Base-by-base conservation (phyloP, 2,113 vertebrate genomes). In the Morone chrysops region DNA sequence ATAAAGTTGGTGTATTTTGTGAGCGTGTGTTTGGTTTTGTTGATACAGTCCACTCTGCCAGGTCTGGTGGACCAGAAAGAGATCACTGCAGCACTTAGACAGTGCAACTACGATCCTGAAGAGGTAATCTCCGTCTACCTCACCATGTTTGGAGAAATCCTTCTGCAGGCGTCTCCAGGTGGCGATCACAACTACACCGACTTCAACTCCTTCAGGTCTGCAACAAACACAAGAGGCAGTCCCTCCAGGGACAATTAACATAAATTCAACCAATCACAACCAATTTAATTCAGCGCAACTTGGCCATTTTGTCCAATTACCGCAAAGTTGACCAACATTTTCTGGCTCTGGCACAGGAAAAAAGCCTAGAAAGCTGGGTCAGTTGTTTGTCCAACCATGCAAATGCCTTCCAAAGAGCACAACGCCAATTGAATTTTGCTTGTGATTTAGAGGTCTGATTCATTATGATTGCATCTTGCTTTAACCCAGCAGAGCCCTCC, bases 31-130 rank as follows among this genome's bases (percentile, higher is more conserved):
- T 13, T 63, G 12, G 8, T 7, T 80, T 18, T 36, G 5, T 31
- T 38, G 12, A 50, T 74, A 1, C 76, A 95, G 94, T 83, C 87
- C 5, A 54, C 88, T 1, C 87, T 94, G 14, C 94, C 94, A 17
- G 92, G 92, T 4, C 87, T 94, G 63, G 80, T 83, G 70, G 94
- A 95, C 77, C 89, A 91, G 80, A 92, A 91, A 70, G 94, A 94
- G 83, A 93, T 94, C n/a, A 84, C 89, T 0, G 94, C 94, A 13
- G 93, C 92, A 5, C 92, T 94, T 36, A 77, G 92, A 50, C 93
- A 92, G 68, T 94, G 93, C 48, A 94, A 93, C 85, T 94, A 95
- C 54, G 93, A 94, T 76, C 69, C 91, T 0, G 94, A 94, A 10
- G 92, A 94, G 82, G 93, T 94, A 66, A 87, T 93, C 80, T 94